Conservation (phyloP, 2,113 vertebrate genomes). For the Orthochromis malagaraziensis region DNA sequence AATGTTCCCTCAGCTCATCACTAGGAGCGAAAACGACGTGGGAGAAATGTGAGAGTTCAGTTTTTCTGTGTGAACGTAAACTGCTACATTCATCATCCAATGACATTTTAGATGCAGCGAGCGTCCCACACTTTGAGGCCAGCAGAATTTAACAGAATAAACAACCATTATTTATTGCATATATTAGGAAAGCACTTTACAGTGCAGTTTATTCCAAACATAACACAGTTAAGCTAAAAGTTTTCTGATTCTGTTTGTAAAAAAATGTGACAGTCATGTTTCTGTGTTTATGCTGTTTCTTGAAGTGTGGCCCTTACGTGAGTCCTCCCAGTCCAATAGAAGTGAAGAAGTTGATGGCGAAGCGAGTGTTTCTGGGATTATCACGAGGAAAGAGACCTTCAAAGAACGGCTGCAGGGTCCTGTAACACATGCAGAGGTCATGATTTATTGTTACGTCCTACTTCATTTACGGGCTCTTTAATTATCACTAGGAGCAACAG, state of each 20-base stretch:
- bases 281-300: neutral
- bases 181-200: neutral
- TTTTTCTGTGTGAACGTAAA: neutral
- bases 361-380: slow-evolving; percentile 96
- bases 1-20: slow-evolving; percentile 92
- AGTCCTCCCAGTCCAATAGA: slow-evolving; percentile 96
- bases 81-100: neutral
- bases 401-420: slow-evolving; percentile 91
- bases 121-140: neutral
- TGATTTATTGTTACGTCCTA: neutral
- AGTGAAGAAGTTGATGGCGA: slow-evolving; percentile 99
- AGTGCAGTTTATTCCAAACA: neutral
- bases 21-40: slow-evolving; percentile 53
- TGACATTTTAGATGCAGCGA: neutral
- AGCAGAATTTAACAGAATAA: neutral
- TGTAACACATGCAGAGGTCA: slow-evolving; percentile 49
- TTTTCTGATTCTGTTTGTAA: neutral
- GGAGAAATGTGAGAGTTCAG: neutral
- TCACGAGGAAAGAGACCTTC: slow-evolving; percentile 94
- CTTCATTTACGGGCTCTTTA: neutral
- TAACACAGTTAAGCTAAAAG: neutral
- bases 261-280: neutral
- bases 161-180: neutral
- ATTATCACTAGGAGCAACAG: neutral
- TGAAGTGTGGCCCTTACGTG: slow-evolving; percentile 76